Conservation (phyloP, 2,113 vertebrate species). For the Amphiprion percula region DNA sequence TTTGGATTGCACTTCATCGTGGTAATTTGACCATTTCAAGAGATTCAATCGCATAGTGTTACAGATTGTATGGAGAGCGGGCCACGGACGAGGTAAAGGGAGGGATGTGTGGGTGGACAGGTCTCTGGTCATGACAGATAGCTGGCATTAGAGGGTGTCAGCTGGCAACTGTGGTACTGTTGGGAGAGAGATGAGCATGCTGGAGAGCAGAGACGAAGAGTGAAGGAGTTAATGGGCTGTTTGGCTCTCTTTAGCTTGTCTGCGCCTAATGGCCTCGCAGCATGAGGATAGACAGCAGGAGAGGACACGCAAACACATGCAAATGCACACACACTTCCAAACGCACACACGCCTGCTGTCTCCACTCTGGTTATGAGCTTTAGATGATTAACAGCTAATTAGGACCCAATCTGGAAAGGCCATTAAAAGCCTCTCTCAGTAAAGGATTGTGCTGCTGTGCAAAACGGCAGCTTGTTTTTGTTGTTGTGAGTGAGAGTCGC, state of each 20-base stretch:
- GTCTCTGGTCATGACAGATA: constrained; percentile 84
- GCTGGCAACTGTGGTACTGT: constrained; percentile 86
- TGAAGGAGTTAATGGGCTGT: constrained; percentile 83
- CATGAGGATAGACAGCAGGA: constrained; percentile 76
- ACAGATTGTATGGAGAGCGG: constrained; percentile 8
- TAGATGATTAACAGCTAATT: constrained; percentile 89
- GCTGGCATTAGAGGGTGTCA: constrained; percentile 90
- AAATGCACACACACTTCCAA: constrained; percentile 44
- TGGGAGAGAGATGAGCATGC: constrained; percentile 84
- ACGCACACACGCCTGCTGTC: constrained; percentile 78
- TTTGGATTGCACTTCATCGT: not conserved
- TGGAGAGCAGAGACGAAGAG: constrained; percentile 74
- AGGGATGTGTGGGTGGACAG: constrained; percentile 76
- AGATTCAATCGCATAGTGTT: not conserved
- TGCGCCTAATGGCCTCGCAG: constrained; percentile 82
- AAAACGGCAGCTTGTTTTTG: constrained; percentile 76
- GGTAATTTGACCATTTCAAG: constrained; percentile 9
- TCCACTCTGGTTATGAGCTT: constrained; percentile 82
- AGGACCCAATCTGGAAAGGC: constrained; percentile 84
- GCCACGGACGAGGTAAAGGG: constrained; percentile 38
- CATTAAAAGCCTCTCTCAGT: constrained; percentile 80
- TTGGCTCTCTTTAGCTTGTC: constrained; percentile 84
- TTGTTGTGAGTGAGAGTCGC: constrained; percentile 55
- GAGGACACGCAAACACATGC: constrained; percentile 68
- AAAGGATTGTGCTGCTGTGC: constrained; percentile 75